Conservation (phyloP, 2,888 invertebrate species). For the Eristalis tenax region DNA sequence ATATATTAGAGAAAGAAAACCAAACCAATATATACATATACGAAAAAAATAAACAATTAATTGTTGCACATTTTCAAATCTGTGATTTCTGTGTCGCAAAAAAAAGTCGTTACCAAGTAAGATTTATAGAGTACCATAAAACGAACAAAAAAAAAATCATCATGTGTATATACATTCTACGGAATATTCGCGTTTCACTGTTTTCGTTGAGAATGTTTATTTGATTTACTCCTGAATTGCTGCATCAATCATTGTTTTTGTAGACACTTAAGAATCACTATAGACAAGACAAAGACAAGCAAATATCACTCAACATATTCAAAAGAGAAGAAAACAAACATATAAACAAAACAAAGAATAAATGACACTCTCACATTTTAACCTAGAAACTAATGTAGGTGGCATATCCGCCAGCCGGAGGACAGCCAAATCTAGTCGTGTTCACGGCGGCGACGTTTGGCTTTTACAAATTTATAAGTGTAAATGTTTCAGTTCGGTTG, state of each 20-base stretch:
- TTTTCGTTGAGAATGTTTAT: background rate
- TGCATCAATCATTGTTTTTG: conserved; percentile 38
- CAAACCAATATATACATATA: conserved; percentile 10
- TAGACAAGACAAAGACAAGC: conserved; percentile 22
- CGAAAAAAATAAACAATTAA: conserved; percentile 57
- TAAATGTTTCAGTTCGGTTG: conserved; percentile 9
- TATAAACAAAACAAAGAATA: background rate
- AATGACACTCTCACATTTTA: conserved; percentile 3
- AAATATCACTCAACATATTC: conserved; percentile 59
- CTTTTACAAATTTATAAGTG: background rate
- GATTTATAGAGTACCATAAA: conserved; percentile 33
- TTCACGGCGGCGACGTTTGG: background rate
- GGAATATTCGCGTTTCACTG: conserved; percentile 40
- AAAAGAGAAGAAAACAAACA: background rate
- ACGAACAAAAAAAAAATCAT: background rate
- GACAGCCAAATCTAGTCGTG: no score
- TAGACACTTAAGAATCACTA: conserved; percentile 53
- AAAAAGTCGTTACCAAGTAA: conserved; percentile 45
- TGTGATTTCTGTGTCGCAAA: conserved; percentile 72
- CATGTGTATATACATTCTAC: conserved; percentile 45
- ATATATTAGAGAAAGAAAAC: conserved; percentile 25
- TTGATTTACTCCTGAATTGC: conserved; percentile 32
- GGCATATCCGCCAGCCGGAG: no score
- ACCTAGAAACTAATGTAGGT: background rate
- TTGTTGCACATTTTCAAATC: conserved; percentile 72